Base-by-base conservation (phyloP, 2,113 vertebrate genomes). In the Euleptes europaea region DNA sequence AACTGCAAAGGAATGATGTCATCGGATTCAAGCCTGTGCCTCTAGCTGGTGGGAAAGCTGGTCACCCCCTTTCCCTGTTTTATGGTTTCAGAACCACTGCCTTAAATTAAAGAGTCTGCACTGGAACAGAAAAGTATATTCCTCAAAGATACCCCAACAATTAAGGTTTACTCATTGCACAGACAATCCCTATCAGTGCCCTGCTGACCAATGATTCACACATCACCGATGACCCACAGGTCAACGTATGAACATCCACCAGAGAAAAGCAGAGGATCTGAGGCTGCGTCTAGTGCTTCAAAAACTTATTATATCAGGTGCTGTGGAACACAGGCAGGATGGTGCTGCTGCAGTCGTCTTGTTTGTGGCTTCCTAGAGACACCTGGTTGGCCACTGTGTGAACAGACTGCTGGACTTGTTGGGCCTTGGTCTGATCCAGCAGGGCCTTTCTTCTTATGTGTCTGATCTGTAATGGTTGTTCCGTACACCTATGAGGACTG, bases 71-170 rank as follows among this genome's bases (percentile, higher is more conserved):
- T 49, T 28, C 40, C 70, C 9, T n/a, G 19, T 5, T 2, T 17
- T 75, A 8, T 12, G 33, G 21, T 49, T 75, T 66, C 14, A 83
- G 57, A 83, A 66, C 2, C 23, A 38, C 21, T 65, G 13, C 28
- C 26, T 63, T 47, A n/a, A 70, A n/a, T 80, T 51, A 28, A 44
- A 78, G 88, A 51, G 2, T 1, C 5, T 1, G 0, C 82, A 60
- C 0, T 0, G 19, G 78, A 57, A 66, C 49, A 77, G 0, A 0
- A 88, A 11, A 82, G 76, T 4, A 28, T 11, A 78, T 69, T 85
- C 44, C 49, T 49, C 47, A 33, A 1, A 1, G 15, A 57, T 0
- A 0, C 13, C 82, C 84, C 82, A 70, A 86, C 82, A 82, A 70
- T 57, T 84, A 84, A 44, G 49, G 86, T 44, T 0, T 0, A 38